These are phyloP conservation scores for Anser brachyrhynchus DNA, from an alignment of 2,113 vertebrate species.

Conservation along the genomic window DNA sequence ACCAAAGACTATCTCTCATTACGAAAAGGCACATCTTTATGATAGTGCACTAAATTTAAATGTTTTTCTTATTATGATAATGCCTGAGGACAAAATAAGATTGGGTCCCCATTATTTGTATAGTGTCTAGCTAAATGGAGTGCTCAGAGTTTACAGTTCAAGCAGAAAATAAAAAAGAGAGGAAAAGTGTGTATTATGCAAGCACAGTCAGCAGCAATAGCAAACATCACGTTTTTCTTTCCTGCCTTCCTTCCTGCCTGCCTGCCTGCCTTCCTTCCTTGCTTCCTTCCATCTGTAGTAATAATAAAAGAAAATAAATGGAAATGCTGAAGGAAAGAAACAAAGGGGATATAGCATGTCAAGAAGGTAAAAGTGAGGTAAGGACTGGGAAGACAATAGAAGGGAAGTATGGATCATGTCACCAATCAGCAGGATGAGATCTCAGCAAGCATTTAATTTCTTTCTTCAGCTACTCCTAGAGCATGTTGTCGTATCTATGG, in stretches of 20 bases:
- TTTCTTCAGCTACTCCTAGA: not conserved
- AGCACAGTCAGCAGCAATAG: not conserved
- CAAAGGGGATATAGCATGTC: not conserved
- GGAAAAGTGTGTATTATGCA: not conserved
- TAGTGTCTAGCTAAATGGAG: not conserved
- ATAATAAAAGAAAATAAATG: not conserved
- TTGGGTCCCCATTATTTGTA: not conserved
- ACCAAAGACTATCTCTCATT: not conserved
- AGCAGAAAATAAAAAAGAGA: not conserved
- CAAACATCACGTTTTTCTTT: not conserved
- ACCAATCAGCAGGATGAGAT: not conserved
- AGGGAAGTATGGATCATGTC: not conserved
- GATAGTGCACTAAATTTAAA: not conserved
- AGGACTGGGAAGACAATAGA: fast-evolving
- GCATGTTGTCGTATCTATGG: not conserved
- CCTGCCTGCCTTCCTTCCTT: no score
- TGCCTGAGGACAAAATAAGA: not conserved
- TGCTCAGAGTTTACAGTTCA: not conserved
- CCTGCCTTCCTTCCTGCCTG: no score
- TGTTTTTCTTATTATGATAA: not conserved
- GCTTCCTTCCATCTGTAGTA: no score
- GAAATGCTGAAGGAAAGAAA: not conserved
- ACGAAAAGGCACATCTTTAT: not conserved
- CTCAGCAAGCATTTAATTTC: not conserved
- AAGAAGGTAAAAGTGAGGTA: not conserved